Base-by-base conservation (phyloP, 2,888 invertebrate genomes). In the Tetragonisca angustula region DNA sequence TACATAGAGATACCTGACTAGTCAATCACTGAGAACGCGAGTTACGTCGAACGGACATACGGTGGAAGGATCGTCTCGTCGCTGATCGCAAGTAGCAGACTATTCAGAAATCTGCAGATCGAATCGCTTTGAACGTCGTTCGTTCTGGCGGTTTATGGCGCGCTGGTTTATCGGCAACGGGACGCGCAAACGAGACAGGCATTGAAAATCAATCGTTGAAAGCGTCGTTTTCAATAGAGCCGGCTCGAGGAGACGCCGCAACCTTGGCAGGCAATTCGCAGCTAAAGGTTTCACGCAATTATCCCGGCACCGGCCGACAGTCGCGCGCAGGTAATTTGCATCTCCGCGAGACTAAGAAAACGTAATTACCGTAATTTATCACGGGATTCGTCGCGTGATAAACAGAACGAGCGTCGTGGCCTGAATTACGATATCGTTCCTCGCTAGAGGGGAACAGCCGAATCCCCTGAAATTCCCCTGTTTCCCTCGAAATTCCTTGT, bases 301-400 rank as follows among this genome's bases (percentile, higher is more conserved):
- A 59, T 27, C 72, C 49, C 27, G 36, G 36, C 21, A 21, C 36
- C 24, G 36, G 36, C 50, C 56, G 32, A 27, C 27, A 73, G 32
- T 49, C 59, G n/a, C 52, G n/a, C 43, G 24, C 21, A 52, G 49
- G 43, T 27, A 68, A 79, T 79, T 74, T 75, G 61, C 79, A 74
- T 79, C 67, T 50, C 49, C 19, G 3, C 61, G 36, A 11, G 68
- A 62, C 61, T 72, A 74, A 61, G 62, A 59, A 68, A 79, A 79
- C 49, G 32, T 43, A 74, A 79, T 68, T 69, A 72, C 74, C 61
- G 43, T 69, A 64, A 70, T 76, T 69, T 56, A 76, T 76, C 64
- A 54, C 43, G 2, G n/a, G 64, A 78, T 72, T 72, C 56, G 65
- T 49, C 49, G 70, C 36, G 21, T 61, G 61, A 61, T 61, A 61